Evolutionary conservation across 2,888 invertebrate species (phyloP).

Genomic region (Nyleta sp.): DNA sequence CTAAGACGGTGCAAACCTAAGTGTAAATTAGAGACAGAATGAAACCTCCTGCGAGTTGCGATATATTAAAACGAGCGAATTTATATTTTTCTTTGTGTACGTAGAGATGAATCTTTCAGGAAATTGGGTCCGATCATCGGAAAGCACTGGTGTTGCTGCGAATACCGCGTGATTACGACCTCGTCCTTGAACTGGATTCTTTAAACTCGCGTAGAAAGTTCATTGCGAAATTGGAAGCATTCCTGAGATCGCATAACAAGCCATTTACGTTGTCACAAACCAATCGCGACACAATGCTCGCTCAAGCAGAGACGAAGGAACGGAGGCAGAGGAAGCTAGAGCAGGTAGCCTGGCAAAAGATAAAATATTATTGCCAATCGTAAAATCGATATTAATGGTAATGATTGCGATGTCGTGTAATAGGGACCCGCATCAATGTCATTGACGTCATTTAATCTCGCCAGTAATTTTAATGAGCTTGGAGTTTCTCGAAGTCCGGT

Average conservation of each 20-base stretch:
- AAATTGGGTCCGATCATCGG: slow-evolving; percentile 88
- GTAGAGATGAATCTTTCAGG: slow-evolving; percentile 77
- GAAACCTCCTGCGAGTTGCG: too few relatives aligned
- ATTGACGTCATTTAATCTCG: slow-evolving; percentile 28
- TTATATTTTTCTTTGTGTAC: too few relatives aligned
- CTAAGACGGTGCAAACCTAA: too few relatives aligned
- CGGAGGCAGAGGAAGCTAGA: slow-evolving; percentile 95
- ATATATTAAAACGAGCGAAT: too few relatives aligned
- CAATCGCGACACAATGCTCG: slow-evolving; percentile 93
- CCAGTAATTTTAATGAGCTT: slow-evolving; percentile 17
- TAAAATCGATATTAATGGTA: slow-evolving; percentile 27
- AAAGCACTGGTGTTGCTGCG: slow-evolving; percentile 91
- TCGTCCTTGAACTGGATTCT: slow-evolving; percentile 95
- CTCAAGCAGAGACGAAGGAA: slow-evolving; percentile 96
- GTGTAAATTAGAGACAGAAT: too few relatives aligned
- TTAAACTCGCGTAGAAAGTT: slow-evolving; percentile 92
- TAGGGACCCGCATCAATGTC: slow-evolving; percentile 24
- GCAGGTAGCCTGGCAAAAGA: slow-evolving; percentile 79
- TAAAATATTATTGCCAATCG: slow-evolving; percentile 29
- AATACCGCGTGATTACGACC: slow-evolving; percentile 94
- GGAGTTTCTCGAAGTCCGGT: not conserved
- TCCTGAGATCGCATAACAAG: slow-evolving; percentile 92
- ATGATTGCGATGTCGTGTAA: slow-evolving; percentile 19
- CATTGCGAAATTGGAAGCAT: slow-evolving; percentile 92
- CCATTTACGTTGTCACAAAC: slow-evolving; percentile 86